phyloP scores from a whole-genome alignment of 2,888 invertebrate genomes.

The Dryadula phaetusa region DNA sequence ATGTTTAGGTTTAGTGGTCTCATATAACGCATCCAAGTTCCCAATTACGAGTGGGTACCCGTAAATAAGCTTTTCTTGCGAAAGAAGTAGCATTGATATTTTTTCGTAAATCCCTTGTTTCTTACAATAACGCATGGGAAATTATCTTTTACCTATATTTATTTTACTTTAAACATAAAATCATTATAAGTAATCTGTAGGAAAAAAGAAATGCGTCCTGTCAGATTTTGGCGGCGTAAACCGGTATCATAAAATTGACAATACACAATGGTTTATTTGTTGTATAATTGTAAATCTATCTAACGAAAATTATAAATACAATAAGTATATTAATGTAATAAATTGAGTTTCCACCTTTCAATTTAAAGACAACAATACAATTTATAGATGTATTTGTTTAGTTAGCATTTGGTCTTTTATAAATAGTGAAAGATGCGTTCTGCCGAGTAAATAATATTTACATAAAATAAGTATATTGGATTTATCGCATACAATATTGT shows the following conservation, averaged over 20 bases:
- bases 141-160: too few species aligned
- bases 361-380: background rate
- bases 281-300: background rate
- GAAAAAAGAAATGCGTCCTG: conserved; percentile 7
- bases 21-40: too few species aligned
- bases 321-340: background rate
- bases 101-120: too few species aligned
- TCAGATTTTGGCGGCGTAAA: conserved; percentile 3
- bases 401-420: background rate
- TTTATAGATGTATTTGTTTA: too few species aligned
- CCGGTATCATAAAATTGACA: conserved; percentile 3
- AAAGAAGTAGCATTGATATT: too few species aligned
- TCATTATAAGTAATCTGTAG: background rate
- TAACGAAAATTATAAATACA: background rate
- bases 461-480: background rate
- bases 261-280: background rate
- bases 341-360: background rate
- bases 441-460: background rate
- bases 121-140: too few species aligned
- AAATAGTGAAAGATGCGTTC: background rate
- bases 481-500: background rate
- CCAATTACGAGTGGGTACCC: too few species aligned
- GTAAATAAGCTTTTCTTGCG: too few species aligned
- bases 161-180: background rate
- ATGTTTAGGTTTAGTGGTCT: too few species aligned